Conservation (phyloP, 1,140 invertebrate genomes). For the Lordiphosa mommai region DNA sequence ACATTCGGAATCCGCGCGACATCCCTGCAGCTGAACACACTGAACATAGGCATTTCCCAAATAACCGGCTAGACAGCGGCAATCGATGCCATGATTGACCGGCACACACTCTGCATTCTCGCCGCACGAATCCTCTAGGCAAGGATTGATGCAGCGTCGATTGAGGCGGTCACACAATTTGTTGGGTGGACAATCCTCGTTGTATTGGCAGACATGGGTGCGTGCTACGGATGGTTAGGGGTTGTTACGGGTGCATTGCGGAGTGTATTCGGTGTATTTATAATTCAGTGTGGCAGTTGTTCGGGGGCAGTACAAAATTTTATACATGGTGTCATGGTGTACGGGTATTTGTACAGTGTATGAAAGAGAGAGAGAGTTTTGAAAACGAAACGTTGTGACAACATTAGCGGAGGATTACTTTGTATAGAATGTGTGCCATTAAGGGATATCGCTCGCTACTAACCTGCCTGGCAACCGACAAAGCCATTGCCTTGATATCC, state of each 20-base stretch:
- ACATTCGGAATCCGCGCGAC: slow-evolving; percentile 86
- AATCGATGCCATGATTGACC: slow-evolving; percentile 88
- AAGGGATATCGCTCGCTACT: slow-evolving; percentile 39
- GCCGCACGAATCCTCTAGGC: slow-evolving; percentile 89
- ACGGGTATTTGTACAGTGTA: slow-evolving; percentile 72
- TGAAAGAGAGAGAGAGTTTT: slow-evolving; percentile 51
- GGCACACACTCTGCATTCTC: slow-evolving; percentile 90
- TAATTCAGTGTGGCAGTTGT: slow-evolving; percentile 37
- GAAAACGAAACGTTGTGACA: slow-evolving; percentile 45
- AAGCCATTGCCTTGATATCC: slow-evolving; percentile 93
- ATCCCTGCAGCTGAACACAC: slow-evolving; percentile 86
- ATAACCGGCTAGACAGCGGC: slow-evolving; percentile 88
- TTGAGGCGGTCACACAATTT: slow-evolving; percentile 90
- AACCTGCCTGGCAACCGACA: slow-evolving; percentile 88
- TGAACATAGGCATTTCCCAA: slow-evolving; percentile 89
- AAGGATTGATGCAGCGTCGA: slow-evolving; percentile 90
- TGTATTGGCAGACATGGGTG: slow-evolving; percentile 90
- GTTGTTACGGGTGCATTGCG: slow-evolving; percentile 80
- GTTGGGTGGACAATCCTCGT: slow-evolving; percentile 92
- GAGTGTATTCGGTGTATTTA: slow-evolving; percentile 60
- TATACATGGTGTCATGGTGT: slow-evolving; percentile 61
- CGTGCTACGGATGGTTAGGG: slow-evolving; percentile 78
- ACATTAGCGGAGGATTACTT: slow-evolving; percentile 50
- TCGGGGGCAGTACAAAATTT: slow-evolving; percentile 44
- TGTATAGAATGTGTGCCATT: slow-evolving; percentile 24